These are phyloP conservation scores for Mimas tiliae DNA, from an alignment of 2,888 invertebrate genomes.

Conservation along the genomic window DNA sequence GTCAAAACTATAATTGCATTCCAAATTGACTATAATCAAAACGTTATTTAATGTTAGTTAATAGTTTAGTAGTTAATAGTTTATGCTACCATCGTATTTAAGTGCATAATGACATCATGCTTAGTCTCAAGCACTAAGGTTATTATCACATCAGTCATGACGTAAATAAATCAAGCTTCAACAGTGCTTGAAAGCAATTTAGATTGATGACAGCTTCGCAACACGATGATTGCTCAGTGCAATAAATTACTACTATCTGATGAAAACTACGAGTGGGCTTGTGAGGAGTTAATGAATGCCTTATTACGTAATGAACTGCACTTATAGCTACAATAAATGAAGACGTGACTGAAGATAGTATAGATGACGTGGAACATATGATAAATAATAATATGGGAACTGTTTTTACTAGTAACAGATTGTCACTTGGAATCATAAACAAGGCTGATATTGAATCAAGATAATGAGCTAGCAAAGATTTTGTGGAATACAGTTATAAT, in stretches of 20 bases:
- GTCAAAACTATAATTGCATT: background rate
- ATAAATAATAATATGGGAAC: background rate
- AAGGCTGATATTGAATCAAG: background rate
- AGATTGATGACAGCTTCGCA: slow-evolving; percentile 52
- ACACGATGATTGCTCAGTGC: slow-evolving; percentile 42
- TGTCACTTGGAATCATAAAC: background rate
- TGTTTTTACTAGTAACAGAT: background rate
- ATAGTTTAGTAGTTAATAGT: too few relatives aligned
- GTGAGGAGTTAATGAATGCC: slow-evolving; percentile 19
- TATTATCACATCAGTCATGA: slow-evolving; percentile 51
- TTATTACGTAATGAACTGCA: slow-evolving; percentile 18
- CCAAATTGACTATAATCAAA: background rate
- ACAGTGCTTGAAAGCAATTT: slow-evolving; percentile 47
- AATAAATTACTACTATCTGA: slow-evolving; percentile 24
- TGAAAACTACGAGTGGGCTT: slow-evolving; percentile 6
- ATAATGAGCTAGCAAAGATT: background rate
- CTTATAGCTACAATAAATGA: background rate
- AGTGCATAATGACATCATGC: slow-evolving; percentile 59
- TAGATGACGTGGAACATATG: background rate
- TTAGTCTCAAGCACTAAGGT: slow-evolving; percentile 55
- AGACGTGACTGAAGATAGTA: background rate
- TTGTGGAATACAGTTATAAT: too few relatives aligned
- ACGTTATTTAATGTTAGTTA: background rate
- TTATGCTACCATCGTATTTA: background rate
- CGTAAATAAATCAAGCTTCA: slow-evolving; percentile 51